Conservation (phyloP, 2,113 vertebrate species). For the Brachyhypopomus occidentalis region DNA sequence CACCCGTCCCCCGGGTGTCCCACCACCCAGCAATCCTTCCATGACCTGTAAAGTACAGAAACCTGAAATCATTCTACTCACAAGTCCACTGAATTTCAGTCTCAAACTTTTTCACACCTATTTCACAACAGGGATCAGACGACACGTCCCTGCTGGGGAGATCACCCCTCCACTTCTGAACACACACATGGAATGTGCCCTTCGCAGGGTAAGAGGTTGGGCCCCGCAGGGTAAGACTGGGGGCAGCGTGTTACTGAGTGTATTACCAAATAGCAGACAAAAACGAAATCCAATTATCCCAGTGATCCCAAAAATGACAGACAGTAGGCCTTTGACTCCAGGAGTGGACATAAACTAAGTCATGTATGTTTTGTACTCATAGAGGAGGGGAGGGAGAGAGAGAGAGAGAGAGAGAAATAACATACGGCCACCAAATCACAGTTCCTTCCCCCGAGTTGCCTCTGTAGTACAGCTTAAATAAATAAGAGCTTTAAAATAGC, state of each 20-base stretch:
- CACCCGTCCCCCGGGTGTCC: no score
- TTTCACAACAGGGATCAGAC: no score
- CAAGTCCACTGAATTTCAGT: no score
- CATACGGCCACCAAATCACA: constrained; percentile 12
- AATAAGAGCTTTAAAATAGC: constrained; percentile 59
- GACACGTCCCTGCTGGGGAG: constrained; percentile 39
- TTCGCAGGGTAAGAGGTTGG: background rate
- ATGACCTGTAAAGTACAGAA: no score
- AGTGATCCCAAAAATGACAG: constrained; percentile 63
- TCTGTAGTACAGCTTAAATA: constrained; percentile 45
- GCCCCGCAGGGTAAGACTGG: background rate
- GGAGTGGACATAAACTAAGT: constrained; percentile 33
- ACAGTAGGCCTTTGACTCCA: constrained; percentile 56
- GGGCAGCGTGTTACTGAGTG: constrained; percentile 18
- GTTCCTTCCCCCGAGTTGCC: constrained; percentile 49
- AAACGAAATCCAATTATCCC: constrained; percentile 63
- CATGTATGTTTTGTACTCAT: background rate
- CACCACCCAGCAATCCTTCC: no score
- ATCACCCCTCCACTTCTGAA: constrained; percentile 31
- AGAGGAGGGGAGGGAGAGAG: no score
- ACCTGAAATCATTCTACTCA: no score
- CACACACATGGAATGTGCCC: constrained; percentile 49
- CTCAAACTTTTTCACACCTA: no score
- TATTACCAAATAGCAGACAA: constrained; percentile 54
- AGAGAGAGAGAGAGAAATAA: constrained; percentile 26